Evolutionary conservation across 1,140 invertebrate species (phyloP).

Genomic region (Drosophila dunni): DNA sequence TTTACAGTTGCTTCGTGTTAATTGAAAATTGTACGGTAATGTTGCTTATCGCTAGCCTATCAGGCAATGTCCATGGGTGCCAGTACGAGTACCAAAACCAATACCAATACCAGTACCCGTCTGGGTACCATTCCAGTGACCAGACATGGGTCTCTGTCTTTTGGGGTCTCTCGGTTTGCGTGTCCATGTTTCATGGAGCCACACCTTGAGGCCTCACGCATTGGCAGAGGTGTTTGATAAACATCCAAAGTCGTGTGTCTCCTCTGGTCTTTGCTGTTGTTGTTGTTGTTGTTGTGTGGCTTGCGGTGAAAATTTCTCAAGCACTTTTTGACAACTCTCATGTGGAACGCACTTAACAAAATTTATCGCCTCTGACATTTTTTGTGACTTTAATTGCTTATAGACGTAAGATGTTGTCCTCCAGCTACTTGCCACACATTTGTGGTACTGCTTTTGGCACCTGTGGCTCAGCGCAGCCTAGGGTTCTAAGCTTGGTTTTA

Average conservation of each 20-base stretch:
- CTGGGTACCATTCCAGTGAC: background rate
- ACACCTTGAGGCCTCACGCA: slow-evolving; percentile 70
- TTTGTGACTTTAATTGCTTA: slow-evolving; percentile 79
- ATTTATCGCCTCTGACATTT: slow-evolving; percentile 79
- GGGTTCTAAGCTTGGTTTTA: slow-evolving; percentile 56
- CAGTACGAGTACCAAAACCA: too few species aligned
- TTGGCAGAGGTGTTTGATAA: slow-evolving; percentile 65
- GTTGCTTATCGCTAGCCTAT: slow-evolving; percentile 76
- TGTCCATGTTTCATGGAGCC: slow-evolving; percentile 55
- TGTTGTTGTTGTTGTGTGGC: slow-evolving; percentile 13
- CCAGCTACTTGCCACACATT: slow-evolving; percentile 53
- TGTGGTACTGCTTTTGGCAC: slow-evolving; percentile 34
- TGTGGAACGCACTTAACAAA: slow-evolving; percentile 79
- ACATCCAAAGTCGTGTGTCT: slow-evolving; percentile 52
- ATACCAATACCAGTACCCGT: slow-evolving; percentile 7
- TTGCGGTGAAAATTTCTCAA: slow-evolving; percentile 74
- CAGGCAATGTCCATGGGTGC: slow-evolving; percentile 32
- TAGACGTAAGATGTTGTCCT: slow-evolving; percentile 49
- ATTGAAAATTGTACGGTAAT: slow-evolving; percentile 83
- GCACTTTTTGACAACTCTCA: slow-evolving; percentile 80
- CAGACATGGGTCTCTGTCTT: slow-evolving; percentile 29
- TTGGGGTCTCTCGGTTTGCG: slow-evolving; percentile 58
- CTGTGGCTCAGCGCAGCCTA: slow-evolving; percentile 27
- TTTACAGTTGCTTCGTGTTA: slow-evolving; percentile 74
- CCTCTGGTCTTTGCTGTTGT: slow-evolving; percentile 12